These are phyloP conservation scores for Albula glossodonta DNA, from an alignment of 2,113 vertebrate genomes.

Conservation along the genomic window DNA sequence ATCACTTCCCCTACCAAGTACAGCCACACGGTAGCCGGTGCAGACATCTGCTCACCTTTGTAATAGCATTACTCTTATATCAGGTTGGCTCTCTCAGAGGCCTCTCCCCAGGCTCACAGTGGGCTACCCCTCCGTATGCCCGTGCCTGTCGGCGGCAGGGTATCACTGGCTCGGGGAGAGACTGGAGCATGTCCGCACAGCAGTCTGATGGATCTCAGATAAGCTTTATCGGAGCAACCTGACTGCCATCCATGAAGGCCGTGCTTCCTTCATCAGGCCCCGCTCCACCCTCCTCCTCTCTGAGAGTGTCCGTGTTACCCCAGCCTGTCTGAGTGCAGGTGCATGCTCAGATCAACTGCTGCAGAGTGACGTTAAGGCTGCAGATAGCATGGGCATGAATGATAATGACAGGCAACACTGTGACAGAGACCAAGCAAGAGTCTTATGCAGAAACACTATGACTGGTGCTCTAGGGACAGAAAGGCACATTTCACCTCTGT, in stretches of 20 bases:
- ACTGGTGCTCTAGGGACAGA: neutral
- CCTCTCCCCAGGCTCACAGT: neutral
- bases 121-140: neutral
- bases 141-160: constrained; percentile 11
- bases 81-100: neutral
- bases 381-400: neutral
- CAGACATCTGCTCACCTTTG: neutral
- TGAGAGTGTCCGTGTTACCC: constrained; percentile 3
- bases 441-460: neutral
- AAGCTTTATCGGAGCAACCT: constrained; percentile 39
- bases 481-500: neutral
- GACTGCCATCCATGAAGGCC: constrained; percentile 26
- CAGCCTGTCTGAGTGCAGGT: neutral
- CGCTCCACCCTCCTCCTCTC: constrained; percentile 17
- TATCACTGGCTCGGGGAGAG: constrained; percentile 43
- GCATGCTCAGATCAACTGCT: neutral
- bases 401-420: neutral
- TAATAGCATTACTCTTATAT: neutral
- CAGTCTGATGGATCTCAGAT: constrained; percentile 41
- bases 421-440: neutral
- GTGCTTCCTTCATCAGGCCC: neutral
- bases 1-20: neutral
- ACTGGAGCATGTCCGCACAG: constrained; percentile 31
- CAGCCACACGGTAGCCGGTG: neutral
- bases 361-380: neutral